Base-by-base conservation (phyloP, 2,888 invertebrate genomes). In the Onchidella celtica region DNA sequence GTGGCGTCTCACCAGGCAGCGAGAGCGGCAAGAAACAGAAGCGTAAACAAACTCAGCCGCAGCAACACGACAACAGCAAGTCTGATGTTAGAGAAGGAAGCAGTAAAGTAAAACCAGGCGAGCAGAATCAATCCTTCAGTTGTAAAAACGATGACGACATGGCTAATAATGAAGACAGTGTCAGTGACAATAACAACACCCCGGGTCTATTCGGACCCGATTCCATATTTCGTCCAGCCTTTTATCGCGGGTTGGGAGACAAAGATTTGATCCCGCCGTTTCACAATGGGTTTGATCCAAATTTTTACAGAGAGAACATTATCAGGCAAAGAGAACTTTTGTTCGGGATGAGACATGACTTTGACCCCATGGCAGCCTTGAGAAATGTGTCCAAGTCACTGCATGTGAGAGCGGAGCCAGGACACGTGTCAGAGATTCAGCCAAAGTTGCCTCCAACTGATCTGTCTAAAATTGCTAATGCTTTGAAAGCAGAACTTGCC, bases 401-500 rank as follows among this genome's bases (percentile, higher is more conserved):
- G n/a, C 80, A 73, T 24, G 24, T 57, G n/a, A 32, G 76, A 36
- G 11, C 36, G 4, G 81, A 81, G 3, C 32, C 61, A 79, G 83
- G 80, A 76, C 74, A 36, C 76, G 73, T 66, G 76, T 66, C 72
- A 59, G 85, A 73, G 65, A 78, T 61, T 78, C 83, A 73, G 76
- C 83, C 70, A 84, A 85, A 84, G 84, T 79, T 38, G 79, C 81
- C 81, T 84, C 79, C 87, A 82, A 77, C 95, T 76, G 98, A 98
- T 91, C 94, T 98, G 9, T 97, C 97, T 92, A 96, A 96, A 77
- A 94, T 99, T 74, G 97, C 97, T n/a, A 97, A 97, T 91, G 96
- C 96, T 79, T 95, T 99, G 4, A 98, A 98, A 94, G 96, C 95
- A 75, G 98, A 98, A 94, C 96, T 98, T 66, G 85, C 87, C 66